Percentiles rank a stretch among this genome's conserved stretches.
Evolutionary conservation across 2,888 invertebrate genomes (phyloP).

Genomic region (Microctonus brassicae): DNA sequence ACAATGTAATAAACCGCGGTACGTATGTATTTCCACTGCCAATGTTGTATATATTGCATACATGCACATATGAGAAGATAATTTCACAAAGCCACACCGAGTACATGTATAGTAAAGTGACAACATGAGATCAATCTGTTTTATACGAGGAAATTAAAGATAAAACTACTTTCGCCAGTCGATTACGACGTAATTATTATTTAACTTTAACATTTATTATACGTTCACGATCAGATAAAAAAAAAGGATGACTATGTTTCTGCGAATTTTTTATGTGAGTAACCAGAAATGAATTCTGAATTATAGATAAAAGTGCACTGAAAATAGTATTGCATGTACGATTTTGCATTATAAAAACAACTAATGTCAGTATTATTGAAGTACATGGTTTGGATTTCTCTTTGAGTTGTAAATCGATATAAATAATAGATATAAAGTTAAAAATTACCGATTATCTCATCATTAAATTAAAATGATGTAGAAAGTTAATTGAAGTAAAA

Average conservation of each 20-base stretch:
- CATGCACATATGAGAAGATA: slow-evolving; percentile 12
- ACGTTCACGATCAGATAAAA: slow-evolving; percentile 32
- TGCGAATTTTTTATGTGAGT: slow-evolving; percentile 12
- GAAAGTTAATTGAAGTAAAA: no score
- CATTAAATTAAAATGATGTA: no score
- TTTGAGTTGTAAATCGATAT: slow-evolving; percentile 10
- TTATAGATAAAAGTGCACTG: neutral
- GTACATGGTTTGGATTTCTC: slow-evolving; percentile 12
- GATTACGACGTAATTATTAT: slow-evolving; percentile 30
- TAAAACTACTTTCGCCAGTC: slow-evolving; percentile 27
- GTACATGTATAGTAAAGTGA: neutral
- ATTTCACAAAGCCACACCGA: slow-evolving; percentile 9
- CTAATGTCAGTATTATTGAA: neutral
- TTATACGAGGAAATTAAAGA: slow-evolving; percentile 1
- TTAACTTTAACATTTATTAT: slow-evolving; percentile 18
- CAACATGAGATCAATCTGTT: slow-evolving; percentile 13
- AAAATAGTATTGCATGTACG: neutral
- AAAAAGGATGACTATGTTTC: slow-evolving; percentile 18
- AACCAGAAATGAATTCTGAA: neutral
- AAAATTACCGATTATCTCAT: no score
- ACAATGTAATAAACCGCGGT: slow-evolving; percentile 35
- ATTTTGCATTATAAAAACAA: neutral
- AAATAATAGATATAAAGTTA: neutral
- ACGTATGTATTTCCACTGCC: slow-evolving; percentile 5
- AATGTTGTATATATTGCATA: slow-evolving; percentile 1